A percentile compares a stretch with the other conserved stretches of the same genome.
Conservation (phyloP, 2,888 invertebrate species). For the Trilocha varians region DNA sequence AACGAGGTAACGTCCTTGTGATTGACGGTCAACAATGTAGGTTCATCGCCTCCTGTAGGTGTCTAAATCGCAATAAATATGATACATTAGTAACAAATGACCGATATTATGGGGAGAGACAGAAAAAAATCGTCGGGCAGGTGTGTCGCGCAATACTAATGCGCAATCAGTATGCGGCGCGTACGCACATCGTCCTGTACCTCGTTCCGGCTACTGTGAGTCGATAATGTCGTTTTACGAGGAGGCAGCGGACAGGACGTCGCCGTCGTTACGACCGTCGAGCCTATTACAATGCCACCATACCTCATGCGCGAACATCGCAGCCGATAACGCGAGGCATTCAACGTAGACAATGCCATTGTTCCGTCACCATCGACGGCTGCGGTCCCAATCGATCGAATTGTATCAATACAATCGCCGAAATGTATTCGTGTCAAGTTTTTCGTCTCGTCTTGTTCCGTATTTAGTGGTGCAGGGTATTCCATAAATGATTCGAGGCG, state of each 20-base stretch:
- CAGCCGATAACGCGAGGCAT: conserved; percentile 35
- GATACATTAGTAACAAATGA: conserved; percentile 67
- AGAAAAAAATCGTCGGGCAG: conserved; percentile 67
- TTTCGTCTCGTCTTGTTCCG: conserved; percentile 11
- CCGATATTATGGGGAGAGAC: conserved; percentile 69
- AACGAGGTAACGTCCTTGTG: conserved; percentile 45
- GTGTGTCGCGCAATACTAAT: conserved; percentile 70
- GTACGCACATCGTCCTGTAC: conserved; percentile 68
- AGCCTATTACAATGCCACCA: conserved; percentile 69
- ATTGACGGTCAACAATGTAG: conserved; percentile 40
- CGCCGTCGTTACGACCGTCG: conserved; percentile 68
- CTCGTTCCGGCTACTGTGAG: conserved; percentile 73
- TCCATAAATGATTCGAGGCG: conserved; percentile 66
- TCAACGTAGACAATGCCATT: conserved; percentile 32
- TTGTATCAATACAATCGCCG: conserved; percentile 29
- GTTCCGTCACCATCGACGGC: conserved; percentile 53
- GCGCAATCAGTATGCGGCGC: conserved; percentile 68
- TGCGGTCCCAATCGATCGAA: conserved; percentile 28
- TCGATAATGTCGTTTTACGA: conserved; percentile 74
- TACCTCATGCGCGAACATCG: conserved; percentile 54
- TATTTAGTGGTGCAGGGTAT: conserved; percentile 31
- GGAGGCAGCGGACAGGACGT: conserved; percentile 70
- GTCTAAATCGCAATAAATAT: conserved; percentile 65
- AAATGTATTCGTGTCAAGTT: conserved; percentile 36
- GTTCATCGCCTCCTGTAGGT: conserved; percentile 46